Base-by-base conservation (phyloP, 2,113 vertebrate genomes). In the Actenoides hombroni region DNA sequence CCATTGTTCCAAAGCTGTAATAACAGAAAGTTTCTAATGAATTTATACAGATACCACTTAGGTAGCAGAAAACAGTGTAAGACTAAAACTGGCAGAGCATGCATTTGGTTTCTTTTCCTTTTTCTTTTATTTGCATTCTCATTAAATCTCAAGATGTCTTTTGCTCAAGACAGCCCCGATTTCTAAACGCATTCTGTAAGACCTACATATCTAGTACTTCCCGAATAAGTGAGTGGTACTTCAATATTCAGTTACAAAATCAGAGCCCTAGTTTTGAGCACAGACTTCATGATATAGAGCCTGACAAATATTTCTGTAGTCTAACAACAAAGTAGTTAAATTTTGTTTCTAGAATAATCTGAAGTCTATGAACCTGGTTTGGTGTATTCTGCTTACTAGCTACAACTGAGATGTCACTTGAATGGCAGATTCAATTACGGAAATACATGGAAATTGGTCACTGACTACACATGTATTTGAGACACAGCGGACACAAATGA, bases 151-250 rank as follows among this genome's bases (percentile, higher is more conserved):
- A n/a, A 16, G 11, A 56, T 35, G 37, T 29, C n/a, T 81, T 63
- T 46, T 91, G 31, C 44, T 91, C 68, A 77, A 77, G 28, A 64
- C 11, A 87, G 40, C 29, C 13, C 26, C 31, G 23, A 53, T 40
- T 86, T 53, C 59, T 35, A 93, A 83, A 49, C 15, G 13, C 39
- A 35, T 77, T 90, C 54, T 73, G 69, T 49, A 51, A 74, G 25
- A 69, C 18, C 17, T 70, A 35, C 7, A 4, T 13, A n/a, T 31
- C 25, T 49, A n/a, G 16, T 37, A 70, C 29, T 49, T 40, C 46
- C 60, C 74, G n/a, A 86, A 51, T 11, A 10, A 73, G 31, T 10
- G 11, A 73, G 31, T 0, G 0, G 10, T 40, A 33, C 37, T 69
- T 68, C 26, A 69, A 6, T 24, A 42, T 48, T 44, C 23, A 33